Evolutionary conservation across 2,888 invertebrate species (phyloP).

Genomic region (Pemphredon lugubris): DNA sequence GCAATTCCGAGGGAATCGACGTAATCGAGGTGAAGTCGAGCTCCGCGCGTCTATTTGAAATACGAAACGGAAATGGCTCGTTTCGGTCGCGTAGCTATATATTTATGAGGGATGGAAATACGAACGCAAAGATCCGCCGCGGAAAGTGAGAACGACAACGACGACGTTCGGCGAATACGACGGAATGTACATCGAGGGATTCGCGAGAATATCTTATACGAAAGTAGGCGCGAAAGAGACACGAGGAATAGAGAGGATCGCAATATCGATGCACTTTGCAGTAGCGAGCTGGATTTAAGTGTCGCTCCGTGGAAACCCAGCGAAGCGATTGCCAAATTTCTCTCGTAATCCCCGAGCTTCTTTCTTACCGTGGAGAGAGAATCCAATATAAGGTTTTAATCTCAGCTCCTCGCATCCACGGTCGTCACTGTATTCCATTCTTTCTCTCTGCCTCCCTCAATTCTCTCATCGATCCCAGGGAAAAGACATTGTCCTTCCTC

Average conservation of each 20-base stretch:
- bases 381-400: constrained; percentile 26
- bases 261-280: constrained; percentile 19
- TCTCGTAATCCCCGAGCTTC: constrained; percentile 3
- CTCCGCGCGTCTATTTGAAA: constrained; percentile 24
- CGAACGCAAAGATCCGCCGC: constrained; percentile 40
- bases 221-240: constrained; percentile 44
- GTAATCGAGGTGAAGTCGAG: constrained; percentile 38
- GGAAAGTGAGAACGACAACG: constrained; percentile 3
- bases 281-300: too few species aligned
- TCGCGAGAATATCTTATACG: constrained; percentile 32
- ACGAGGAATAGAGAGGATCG: constrained; percentile 26
- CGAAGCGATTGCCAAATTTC: constrained; percentile 2
- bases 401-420: not conserved
- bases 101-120: constrained; percentile 43
- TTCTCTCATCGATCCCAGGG: constrained; percentile 17
- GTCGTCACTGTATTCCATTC: too few species aligned
- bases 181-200: constrained; percentile 16
- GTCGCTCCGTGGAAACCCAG: too few species aligned
- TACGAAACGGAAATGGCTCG: constrained; percentile 43
- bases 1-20: constrained; percentile 10
- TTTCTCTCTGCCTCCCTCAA: not conserved
- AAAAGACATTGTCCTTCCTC: constrained; percentile 10
- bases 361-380: not conserved
- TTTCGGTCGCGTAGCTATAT: constrained; percentile 47
- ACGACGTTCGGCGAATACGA: constrained; percentile 20